phyloP scores from a whole-genome alignment of 2,113 vertebrate genomes.

The Hassar affinis region DNA sequence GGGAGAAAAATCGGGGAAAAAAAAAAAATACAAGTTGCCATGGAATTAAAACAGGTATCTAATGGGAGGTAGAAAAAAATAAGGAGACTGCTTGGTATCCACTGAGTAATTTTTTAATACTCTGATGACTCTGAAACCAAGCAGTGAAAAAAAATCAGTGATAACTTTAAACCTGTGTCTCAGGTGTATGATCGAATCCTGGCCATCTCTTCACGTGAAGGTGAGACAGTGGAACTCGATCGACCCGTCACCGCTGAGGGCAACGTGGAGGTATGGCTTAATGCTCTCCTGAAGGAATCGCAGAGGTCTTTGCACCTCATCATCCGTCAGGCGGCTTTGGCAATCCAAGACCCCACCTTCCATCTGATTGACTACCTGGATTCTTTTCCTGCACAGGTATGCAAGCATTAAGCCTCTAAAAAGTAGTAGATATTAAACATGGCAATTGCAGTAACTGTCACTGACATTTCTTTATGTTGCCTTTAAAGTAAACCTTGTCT shows the following conservation, averaged over 20 bases:
- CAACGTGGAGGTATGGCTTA: constrained; percentile 94
- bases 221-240: constrained; percentile 83
- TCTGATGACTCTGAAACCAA: not conserved
- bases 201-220: constrained; percentile 86
- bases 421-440: not conserved
- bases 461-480: not conserved
- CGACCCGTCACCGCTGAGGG: constrained; percentile 87
- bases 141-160: not conserved
- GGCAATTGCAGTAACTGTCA: not conserved
- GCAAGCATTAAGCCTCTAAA: not conserved
- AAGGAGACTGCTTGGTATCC: no score
- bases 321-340: constrained; percentile 81
- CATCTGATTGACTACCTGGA: constrained; percentile 88
- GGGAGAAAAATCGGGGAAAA: no score
- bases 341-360: constrained; percentile 83
- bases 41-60: no score
- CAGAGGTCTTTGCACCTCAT: constrained; percentile 85
- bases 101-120: no score
- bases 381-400: constrained; percentile 88
- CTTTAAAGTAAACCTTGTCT: not conserved
- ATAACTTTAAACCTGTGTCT: constrained; percentile 35
- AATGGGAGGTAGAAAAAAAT: no score
- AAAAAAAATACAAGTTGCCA: no score
- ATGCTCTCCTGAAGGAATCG: constrained; percentile 86
- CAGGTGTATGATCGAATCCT: constrained; percentile 89